A percentile compares a stretch with the other conserved stretches of the same genome.
phyloP scores from a whole-genome alignment of 2,888 invertebrate genomes.

The Odontothrips loti region DNA sequence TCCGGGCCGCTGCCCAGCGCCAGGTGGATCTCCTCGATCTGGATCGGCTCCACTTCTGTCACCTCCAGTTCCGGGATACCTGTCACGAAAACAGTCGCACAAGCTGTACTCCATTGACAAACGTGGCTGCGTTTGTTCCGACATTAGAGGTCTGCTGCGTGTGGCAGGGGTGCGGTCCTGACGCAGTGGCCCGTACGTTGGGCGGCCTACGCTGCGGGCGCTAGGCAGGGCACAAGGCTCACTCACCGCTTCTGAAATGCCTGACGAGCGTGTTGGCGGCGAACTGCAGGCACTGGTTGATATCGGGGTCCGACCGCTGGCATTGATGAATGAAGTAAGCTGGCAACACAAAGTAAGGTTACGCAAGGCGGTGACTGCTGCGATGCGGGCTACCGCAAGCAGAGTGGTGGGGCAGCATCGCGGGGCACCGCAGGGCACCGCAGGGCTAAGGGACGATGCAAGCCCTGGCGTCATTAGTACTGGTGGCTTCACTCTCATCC shows the following conservation, averaged over 20 bases:
- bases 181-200: background rate
- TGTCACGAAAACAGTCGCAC: slow-evolving; percentile 31
- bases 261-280: slow-evolving; percentile 71
- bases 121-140: background rate
- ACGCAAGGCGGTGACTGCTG: slow-evolving; percentile 18
- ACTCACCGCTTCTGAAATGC: slow-evolving; percentile 56
- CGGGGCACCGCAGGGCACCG: too few species aligned
- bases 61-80: slow-evolving; percentile 72
- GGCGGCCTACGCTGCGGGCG: background rate
- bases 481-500: too few species aligned
- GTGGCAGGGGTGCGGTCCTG: too few species aligned
- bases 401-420: too few species aligned
- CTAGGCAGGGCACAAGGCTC: background rate
- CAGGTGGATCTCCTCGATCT: slow-evolving; percentile 78
- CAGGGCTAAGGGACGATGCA: too few species aligned
- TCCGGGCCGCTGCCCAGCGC: slow-evolving; percentile 75
- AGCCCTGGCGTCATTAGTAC: too few species aligned
- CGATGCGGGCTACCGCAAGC: too few species aligned
- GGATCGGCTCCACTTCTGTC: slow-evolving; percentile 63
- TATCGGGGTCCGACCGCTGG: slow-evolving; percentile 61
- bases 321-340: slow-evolving; percentile 69
- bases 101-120: background rate
- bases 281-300: slow-evolving; percentile 68
- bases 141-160: too few species aligned
- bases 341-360: slow-evolving; percentile 32